Percentiles rank a stretch among this genome's conserved stretches.
Evolutionary conservation across 2,888 invertebrate genomes (phyloP).

Genomic region (Copidosoma aretas): DNA sequence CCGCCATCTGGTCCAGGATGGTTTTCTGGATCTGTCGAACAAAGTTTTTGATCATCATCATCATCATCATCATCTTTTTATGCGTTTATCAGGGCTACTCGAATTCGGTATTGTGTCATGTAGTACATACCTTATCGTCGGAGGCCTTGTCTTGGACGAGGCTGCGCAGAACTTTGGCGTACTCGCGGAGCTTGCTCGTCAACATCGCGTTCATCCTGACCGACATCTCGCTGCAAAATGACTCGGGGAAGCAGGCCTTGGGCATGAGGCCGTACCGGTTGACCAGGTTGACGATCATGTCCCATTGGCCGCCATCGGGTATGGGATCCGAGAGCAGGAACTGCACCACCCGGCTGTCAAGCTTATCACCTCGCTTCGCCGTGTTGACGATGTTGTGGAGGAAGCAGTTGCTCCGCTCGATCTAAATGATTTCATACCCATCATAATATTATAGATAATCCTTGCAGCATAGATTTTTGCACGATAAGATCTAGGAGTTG

Average conservation of each 20-base stretch:
- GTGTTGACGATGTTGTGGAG: conserved; percentile 82
- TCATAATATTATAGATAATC: no score
- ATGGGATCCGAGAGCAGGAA: conserved; percentile 82
- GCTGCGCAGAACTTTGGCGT: conserved; percentile 75
- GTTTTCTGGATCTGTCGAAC: conserved; percentile 59
- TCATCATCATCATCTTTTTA: not conserved
- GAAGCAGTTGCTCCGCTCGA: conserved; percentile 87
- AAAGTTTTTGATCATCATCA: not conserved
- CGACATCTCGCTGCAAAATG: conserved; percentile 78
- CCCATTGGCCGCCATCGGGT: conserved; percentile 90
- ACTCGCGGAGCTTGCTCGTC: conserved; percentile 86
- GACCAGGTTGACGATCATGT: conserved; percentile 87
- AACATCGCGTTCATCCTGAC: conserved; percentile 79
- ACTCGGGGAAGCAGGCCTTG: conserved; percentile 86
- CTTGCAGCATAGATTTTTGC: no score
- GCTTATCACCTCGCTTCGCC: conserved; percentile 74
- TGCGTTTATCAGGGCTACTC: no score
- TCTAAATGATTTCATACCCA: conserved; percentile 55
- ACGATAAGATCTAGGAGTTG: no score
- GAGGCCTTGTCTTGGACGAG: conserved; percentile 69
- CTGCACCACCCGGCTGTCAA: conserved; percentile 81
- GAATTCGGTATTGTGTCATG: not conserved
- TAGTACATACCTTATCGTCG: conserved; percentile 66
- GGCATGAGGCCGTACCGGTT: conserved; percentile 89
- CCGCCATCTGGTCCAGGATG: conserved; percentile 75